Conservation (phyloP, 1,140 invertebrate species). For the Drosophila insularis region DNA sequence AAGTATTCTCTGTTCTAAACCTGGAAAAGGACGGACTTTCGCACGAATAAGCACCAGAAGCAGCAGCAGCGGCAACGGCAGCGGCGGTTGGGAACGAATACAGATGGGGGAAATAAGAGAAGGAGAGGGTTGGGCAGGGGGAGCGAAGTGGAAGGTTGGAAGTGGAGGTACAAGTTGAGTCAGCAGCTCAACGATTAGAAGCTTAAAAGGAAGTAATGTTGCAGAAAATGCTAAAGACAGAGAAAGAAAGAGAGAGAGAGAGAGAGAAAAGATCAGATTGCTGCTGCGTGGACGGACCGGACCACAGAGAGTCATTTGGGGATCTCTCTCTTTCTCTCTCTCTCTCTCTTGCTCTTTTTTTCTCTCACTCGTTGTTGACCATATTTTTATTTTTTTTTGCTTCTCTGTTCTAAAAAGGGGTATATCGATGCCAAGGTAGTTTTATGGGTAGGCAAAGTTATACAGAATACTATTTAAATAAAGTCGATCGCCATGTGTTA, state of each 20-base stretch:
- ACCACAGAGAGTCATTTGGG: conserved; percentile 33
- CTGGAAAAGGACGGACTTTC: conserved; percentile 67
- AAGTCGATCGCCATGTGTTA: too few relatives aligned
- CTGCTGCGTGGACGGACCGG: conserved; percentile 60
- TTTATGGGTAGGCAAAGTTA: too few relatives aligned
- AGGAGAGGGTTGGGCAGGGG: neutral
- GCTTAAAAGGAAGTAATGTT: conserved; percentile 82
- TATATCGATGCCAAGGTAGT: neutral
- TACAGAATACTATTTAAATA: too few relatives aligned
- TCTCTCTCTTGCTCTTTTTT: conserved; percentile 28
- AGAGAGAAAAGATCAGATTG: conserved; percentile 30
- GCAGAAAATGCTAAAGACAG: conserved; percentile 72
- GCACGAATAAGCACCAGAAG: conserved; percentile 64
- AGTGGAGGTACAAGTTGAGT: conserved; percentile 51
- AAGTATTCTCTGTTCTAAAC: conserved; percentile 45
- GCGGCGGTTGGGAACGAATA: conserved; percentile 4
- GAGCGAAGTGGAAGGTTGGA: conserved; percentile 2
- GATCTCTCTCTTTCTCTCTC: conserved; percentile 13
- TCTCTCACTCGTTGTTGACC: conserved; percentile 2
- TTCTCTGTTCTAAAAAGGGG: neutral
- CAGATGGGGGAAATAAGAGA: neutral
- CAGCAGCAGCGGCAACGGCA: conserved; percentile 21
- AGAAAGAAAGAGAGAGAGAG: conserved; percentile 7
- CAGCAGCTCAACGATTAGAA: conserved; percentile 72
- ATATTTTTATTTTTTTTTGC: conserved; percentile 34